phyloP scores from a whole-genome alignment of 92 coral and sea anemone genomes.

The Montipora capitata region DNA sequence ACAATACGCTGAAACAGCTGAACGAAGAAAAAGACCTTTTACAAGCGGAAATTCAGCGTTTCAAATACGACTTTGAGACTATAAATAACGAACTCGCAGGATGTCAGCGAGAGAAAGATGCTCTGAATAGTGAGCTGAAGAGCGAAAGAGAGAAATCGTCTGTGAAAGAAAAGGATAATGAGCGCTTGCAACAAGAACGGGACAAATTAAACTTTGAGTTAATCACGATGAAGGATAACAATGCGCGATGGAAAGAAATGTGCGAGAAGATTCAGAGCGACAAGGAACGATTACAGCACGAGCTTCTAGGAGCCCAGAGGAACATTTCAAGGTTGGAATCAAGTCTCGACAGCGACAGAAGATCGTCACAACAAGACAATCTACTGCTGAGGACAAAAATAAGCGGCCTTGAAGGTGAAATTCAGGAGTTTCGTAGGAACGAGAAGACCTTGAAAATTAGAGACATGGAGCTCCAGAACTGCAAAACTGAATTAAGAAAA shows the following conservation, averaged over 20 bases:
- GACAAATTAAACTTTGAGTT: conserved; percentile 84
- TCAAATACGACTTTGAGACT: conserved; percentile 82
- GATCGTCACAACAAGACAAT: conserved; percentile 74
- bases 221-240: conserved; percentile 83
- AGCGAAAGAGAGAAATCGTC: conserved; percentile 66
- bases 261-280: conserved; percentile 92
- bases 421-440: conserved; percentile 62
- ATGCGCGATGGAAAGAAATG: conserved; percentile 93
- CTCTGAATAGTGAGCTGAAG: conserved; percentile 64
- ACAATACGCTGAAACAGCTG: conserved; percentile 73
- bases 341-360: conserved; percentile 60
- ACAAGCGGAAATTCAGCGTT: conserved; percentile 85
- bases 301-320: conserved; percentile 81
- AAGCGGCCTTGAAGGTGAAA: conserved; percentile 80
- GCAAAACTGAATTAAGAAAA: conserved; percentile 71
- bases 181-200: conserved; percentile 78
- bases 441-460: conserved; percentile 76
- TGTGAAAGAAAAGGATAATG: conserved; percentile 71
- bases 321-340: conserved; percentile 76
- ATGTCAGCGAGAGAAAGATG: conserved; percentile 87
- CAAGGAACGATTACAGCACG: conserved; percentile 87
- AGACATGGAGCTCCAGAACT: conserved; percentile 68
- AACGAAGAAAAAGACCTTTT: conserved; percentile 76
- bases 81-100: conserved; percentile 76
- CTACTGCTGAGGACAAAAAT: conserved; percentile 73